phyloP scores from a whole-genome alignment of 1,140 invertebrate genomes.

The Magallana ariakensis region DNA sequence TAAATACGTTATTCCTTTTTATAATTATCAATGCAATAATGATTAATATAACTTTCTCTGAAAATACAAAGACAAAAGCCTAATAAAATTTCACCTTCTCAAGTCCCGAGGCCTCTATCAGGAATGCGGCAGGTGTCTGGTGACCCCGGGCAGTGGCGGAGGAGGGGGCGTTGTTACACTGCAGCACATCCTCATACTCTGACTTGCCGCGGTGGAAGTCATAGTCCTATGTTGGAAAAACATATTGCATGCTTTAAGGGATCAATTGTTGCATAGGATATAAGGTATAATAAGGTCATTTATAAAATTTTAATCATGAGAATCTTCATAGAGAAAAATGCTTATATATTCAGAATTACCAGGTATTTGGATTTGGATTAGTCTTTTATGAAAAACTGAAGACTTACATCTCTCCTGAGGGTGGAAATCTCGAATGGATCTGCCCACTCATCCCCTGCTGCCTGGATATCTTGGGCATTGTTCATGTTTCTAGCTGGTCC shows the following conservation, averaged over 20 bases:
- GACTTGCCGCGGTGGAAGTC: constrained; percentile 86
- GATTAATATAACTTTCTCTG: not conserved
- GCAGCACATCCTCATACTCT: constrained; percentile 93
- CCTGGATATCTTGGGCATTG: constrained; percentile 83
- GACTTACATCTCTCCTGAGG: constrained; percentile 84
- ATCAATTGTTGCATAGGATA: too few species aligned
- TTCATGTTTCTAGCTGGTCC: constrained; percentile 87
- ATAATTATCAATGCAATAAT: not conserved
- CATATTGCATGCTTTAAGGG: too few species aligned
- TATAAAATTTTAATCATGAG: not conserved
- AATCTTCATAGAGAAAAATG: not conserved
- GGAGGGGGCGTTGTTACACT: constrained; percentile 87
- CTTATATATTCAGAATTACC: not conserved
- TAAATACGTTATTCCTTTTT: too few species aligned
- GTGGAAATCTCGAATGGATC: constrained; percentile 95
- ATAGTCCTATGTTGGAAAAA: constrained; percentile 86
- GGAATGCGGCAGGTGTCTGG: constrained; percentile 93
- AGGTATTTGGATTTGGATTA: not conserved
- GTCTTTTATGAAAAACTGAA: not conserved
- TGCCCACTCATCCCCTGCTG: constrained; percentile 87
- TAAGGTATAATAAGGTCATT: too few species aligned
- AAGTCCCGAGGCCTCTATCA: constrained; percentile 91
- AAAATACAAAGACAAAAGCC: not conserved
- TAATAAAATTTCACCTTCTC: constrained; percentile 84
- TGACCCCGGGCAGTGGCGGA: constrained; percentile 88